Conservation (phyloP, 2,113 vertebrate genomes). For the Prunella fulvescens region DNA sequence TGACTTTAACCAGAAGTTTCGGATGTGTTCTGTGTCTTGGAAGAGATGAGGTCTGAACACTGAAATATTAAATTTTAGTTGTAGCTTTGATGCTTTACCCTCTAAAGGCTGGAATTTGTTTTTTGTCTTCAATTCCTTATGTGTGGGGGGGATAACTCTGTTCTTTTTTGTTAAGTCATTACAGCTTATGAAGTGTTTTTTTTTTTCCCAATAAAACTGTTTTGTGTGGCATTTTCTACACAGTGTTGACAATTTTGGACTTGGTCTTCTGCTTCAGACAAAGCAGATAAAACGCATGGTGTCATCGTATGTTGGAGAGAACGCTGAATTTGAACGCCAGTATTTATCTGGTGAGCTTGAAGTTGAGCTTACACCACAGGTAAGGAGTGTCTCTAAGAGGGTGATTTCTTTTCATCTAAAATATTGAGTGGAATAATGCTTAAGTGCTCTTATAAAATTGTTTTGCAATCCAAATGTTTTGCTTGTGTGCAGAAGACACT, state of each 20-base stretch:
- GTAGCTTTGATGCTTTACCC: background rate
- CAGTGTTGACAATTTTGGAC: constrained; percentile 94
- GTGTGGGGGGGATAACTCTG: background rate
- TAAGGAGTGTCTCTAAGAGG: constrained; percentile 39
- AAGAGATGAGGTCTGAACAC: background rate
- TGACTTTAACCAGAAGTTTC: background rate
- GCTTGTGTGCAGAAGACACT: background rate
- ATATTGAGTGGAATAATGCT: background rate
- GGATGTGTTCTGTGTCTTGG: background rate
- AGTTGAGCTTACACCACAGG: constrained; percentile 96
- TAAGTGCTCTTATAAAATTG: background rate
- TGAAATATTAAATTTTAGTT: background rate
- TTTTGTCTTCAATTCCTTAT: background rate
- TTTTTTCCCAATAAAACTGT: background rate
- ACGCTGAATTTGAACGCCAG: constrained; percentile 94
- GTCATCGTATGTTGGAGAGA: constrained; percentile 96
- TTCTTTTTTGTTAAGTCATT: background rate
- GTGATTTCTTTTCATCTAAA: background rate
- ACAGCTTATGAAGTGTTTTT: background rate
- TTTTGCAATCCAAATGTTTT: background rate
- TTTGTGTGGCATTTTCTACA: background rate
- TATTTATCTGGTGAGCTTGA: constrained; percentile 92
- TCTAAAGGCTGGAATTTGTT: background rate
- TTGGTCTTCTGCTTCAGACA: constrained; percentile 88
- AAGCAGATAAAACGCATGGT: constrained; percentile 98